Evolutionary conservation across 2,113 vertebrate genomes (phyloP), one percentile per base, ranked within the genome.

Genomic region (Psammodynastes pulverulentus): DNA sequence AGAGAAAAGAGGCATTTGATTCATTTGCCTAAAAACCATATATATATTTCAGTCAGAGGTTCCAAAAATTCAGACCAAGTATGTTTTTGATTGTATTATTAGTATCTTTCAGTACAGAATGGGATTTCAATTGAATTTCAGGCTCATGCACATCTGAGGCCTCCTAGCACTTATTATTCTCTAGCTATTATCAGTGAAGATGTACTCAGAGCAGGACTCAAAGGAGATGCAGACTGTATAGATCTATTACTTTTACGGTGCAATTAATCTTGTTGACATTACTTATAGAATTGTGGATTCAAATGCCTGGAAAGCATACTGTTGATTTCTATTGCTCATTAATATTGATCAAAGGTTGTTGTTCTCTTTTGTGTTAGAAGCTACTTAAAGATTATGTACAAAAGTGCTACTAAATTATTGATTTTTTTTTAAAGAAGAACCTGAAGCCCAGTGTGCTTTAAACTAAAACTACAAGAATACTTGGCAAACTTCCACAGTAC

Each of bases 181-280:
- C 5, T 95, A 84, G n/a, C 79, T 96, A 91, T 94, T 95, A 93
- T 7, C 12, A 58, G 9, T 94, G 93, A 56, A 92, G 92, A 54
- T 88, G 51, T 89, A 92, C 79, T 92, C 89, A 87, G 89, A 91
- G 87, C 84, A 93, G 52, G 21, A 90, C 91, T 94, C 84, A 91
- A 93, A 97, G 97, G 95, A 96, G 54, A 54, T 96, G 87, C 72
- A 95, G 97, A 97, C 89, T 92, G 72, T 97, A 96, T 91, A 96
- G 95, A 97, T 97, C 95, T 94, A 93, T 96, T 97, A 95, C 91
- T 96, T 95, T 94, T 94, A 96, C 86, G 93, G 93, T 93, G 94
- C 93, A 96, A 96, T 98, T 98, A 97, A 97, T 98, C 98, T 98
- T 96, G 72, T 95, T 98, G 98, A 96, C 97, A 96, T 96, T 96